Percentiles rank a stretch among this genome's conserved stretches.
phyloP scores from a whole-genome alignment of 2,888 invertebrate species.

The Idaea aversata region DNA sequence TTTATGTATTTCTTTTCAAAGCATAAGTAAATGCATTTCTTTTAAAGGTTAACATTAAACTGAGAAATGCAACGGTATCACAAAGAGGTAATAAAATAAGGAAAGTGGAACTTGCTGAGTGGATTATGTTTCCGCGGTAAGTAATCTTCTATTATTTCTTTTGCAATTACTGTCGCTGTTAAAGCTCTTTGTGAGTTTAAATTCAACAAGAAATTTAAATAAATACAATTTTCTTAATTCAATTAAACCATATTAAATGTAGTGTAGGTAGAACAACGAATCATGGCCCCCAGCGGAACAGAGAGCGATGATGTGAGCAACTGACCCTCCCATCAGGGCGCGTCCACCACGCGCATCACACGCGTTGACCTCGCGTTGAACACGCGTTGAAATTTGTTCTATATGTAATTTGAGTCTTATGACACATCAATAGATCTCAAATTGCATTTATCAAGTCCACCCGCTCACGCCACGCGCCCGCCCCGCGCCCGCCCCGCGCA shows the following conservation, averaged over 20 bases:
- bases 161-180: background rate
- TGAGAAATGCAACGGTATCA: constrained; percentile 9
- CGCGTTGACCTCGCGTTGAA: no score
- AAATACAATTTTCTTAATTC: background rate
- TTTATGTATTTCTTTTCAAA: background rate
- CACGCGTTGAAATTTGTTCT: no score
- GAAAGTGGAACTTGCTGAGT: background rate
- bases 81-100: constrained; percentile 3
- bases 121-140: background rate
- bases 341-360: no score
- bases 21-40: constrained; percentile 6
- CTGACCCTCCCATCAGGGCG: no score
- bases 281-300: no score
- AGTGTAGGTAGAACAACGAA: no score
- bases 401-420: no score
- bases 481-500: no score
- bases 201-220: background rate
- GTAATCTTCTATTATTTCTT: background rate
- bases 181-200: background rate
- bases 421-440: no score
- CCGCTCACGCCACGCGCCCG: no score
- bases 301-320: no score
- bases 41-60: constrained; percentile 5
- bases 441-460: no score
- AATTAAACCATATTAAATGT: background rate